phyloP scores from a whole-genome alignment of 2,888 invertebrate genomes.

The Thyatira batis region DNA sequence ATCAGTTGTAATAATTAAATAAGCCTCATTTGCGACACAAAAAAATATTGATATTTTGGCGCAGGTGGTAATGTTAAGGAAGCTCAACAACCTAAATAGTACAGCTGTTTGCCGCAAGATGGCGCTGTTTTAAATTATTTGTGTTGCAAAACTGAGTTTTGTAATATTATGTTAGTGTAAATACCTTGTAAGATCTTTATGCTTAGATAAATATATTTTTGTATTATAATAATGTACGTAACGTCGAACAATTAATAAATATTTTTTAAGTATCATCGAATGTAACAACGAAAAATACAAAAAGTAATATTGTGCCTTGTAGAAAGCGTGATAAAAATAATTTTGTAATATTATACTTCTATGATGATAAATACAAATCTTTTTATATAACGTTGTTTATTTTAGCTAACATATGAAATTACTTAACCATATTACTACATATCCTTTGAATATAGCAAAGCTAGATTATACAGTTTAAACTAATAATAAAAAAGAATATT shows the following conservation, averaged over 20 bases:
- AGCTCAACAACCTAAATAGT: slow-evolving; percentile 10
- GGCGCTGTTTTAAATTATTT: slow-evolving; percentile 36
- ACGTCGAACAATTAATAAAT: background rate
- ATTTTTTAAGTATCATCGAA: no score
- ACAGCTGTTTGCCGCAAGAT: slow-evolving; percentile 25
- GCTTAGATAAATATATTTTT: background rate
- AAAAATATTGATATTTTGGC: no score
- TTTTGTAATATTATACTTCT: slow-evolving; percentile 6
- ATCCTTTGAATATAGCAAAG: no score
- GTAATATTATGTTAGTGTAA: background rate
- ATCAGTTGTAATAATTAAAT: slow-evolving; percentile 77
- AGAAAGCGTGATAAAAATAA: slow-evolving; percentile 1
- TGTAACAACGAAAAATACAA: background rate
- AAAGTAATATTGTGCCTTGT: background rate
- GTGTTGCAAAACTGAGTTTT: slow-evolving; percentile 1
- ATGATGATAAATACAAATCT: background rate
- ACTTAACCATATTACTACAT: background rate
- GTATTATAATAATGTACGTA: background rate
- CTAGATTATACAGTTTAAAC: no score
- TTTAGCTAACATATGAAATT: background rate
- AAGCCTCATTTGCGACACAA: no score
- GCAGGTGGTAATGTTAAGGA: background rate
- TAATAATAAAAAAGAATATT: no score
- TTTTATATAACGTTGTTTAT: background rate
- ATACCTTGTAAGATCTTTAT: background rate